Percentiles rank a stretch among this genome's conserved stretches.
Conservation (phyloP, 1,140 invertebrate species). For the Cylas formicarius region DNA sequence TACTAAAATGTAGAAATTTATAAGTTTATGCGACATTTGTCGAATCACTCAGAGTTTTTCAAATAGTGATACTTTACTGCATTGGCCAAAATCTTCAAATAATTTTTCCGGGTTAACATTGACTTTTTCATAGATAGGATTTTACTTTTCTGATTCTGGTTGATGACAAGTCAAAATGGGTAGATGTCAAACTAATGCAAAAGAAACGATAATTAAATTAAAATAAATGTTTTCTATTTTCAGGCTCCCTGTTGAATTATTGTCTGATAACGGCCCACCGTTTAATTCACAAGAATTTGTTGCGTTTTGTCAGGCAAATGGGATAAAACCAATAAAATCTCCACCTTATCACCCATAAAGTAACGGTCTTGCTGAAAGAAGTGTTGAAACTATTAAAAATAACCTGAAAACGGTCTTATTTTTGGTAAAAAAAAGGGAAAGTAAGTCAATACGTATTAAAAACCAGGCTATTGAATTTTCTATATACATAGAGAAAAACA, state of each 20-base stretch:
- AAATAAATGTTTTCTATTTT: constrained; percentile 13
- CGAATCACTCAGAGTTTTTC: no score
- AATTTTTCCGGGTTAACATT: constrained; percentile 8
- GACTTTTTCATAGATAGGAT: constrained; percentile 10
- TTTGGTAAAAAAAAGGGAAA: no score
- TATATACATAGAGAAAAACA: no score
- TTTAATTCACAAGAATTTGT: constrained; percentile 42
- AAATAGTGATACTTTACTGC: background rate
- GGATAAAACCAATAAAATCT: constrained; percentile 37
- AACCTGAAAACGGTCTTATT: constrained; percentile 3
- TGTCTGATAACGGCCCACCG: constrained; percentile 43
- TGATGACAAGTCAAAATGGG: constrained; percentile 17
- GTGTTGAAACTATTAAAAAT: constrained; percentile 23
- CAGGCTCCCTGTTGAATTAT: constrained; percentile 40
- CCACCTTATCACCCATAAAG: constrained; percentile 41
- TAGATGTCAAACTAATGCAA: constrained; percentile 16
- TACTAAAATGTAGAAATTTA: constrained; percentile 16
- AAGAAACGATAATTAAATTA: constrained; percentile 16
- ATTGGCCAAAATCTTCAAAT: background rate
- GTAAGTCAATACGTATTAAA: no score
- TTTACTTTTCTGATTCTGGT: constrained; percentile 9
- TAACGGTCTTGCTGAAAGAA: constrained; percentile 42
- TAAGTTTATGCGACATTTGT: no score
- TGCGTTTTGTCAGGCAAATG: constrained; percentile 39
- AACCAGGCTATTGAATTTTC: no score